Evolutionary conservation across 2,113 vertebrate species (phyloP).

Genomic region (Gracilinanus agilis): DNA sequence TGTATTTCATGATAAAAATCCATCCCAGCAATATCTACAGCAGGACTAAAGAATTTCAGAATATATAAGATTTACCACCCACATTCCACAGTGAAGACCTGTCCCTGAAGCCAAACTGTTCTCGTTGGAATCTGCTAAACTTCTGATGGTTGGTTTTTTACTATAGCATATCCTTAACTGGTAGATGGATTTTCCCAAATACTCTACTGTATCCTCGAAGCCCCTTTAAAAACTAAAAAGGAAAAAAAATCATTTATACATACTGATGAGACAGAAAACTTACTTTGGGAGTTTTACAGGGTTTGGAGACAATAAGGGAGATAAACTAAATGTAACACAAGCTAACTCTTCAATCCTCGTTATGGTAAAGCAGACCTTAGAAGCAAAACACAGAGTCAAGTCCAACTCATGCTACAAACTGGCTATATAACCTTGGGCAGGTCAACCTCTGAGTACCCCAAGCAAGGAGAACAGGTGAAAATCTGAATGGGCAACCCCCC

Average conservation of each 20-base stretch:
- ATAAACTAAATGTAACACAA: background rate
- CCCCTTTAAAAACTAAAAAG: background rate
- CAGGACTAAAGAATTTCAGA: background rate
- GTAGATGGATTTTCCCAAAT: background rate
- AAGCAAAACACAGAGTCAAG: background rate
- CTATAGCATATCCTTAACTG: conserved; percentile 19
- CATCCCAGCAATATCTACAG: no score
- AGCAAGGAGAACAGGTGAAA: background rate
- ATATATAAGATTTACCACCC: background rate
- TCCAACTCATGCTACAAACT: background rate
- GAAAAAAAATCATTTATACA: background rate
- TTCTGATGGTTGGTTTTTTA: background rate
- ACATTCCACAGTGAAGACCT: background rate
- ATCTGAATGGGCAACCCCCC: background rate
- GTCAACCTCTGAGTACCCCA: background rate
- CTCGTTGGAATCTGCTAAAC: background rate
- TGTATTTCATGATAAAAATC: background rate
- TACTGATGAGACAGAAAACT: background rate
- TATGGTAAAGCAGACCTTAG: background rate
- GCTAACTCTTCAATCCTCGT: background rate
- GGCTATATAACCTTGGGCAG: background rate
- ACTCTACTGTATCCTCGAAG: background rate
- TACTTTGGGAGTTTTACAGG: background rate
- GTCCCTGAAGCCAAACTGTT: background rate
- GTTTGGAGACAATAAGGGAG: background rate